Evolutionary conservation across 2,888 invertebrate species (phyloP), one percentile per base, ranked within the genome.

Genomic region (Cryptus viduatorius): DNA sequence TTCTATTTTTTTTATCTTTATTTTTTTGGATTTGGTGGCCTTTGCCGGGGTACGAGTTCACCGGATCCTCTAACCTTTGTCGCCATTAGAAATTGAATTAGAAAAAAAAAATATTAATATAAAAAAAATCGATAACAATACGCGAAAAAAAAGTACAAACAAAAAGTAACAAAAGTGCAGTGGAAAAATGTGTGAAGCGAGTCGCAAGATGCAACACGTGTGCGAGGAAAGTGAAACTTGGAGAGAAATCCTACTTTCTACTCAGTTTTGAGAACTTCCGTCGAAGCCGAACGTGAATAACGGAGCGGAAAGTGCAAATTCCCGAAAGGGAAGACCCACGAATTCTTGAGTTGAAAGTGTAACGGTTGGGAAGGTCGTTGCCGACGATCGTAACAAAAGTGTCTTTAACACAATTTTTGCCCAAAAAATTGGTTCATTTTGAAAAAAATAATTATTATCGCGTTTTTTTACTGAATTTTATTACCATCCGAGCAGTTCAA

Each of bases 41-140:
- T 89, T 88, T 87, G 83, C 86, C 88, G 90, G 90, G 90, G 88
- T 82, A 89, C 87, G 89, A 90, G 89, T 85, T 88, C 88, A 79
- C 84, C 86, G 61, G 69, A 83, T 72, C 85, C 84, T 79, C 85
- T 87, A 88, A 85, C 84, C 90, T 90, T 89, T 89, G 90, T 90
- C 89, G 89, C 84, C 73, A 56, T 87, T 14, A 31, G 50, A 31
- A 42, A 24, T 59, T 44, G 4, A 59, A 59, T 14, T 4, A 0
- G 24, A 24, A 24, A 19, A 4, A 59, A 59, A 29, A 29, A 12
- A 29, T 10, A 0, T 29, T 19, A 14, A 59, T 19, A 4, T 14
- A 8, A 3, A 14, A 12, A 12, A 24, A 24, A 24, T 29, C 10
- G 29, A 24, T 29, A 59, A 59, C 48, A 67, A 68, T 65, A 59